A percentile compares a stretch with the other conserved stretches of the same genome.
Evolutionary conservation across 2,888 invertebrate genomes (phyloP).

Genomic region (Crepidodera aurea): DNA sequence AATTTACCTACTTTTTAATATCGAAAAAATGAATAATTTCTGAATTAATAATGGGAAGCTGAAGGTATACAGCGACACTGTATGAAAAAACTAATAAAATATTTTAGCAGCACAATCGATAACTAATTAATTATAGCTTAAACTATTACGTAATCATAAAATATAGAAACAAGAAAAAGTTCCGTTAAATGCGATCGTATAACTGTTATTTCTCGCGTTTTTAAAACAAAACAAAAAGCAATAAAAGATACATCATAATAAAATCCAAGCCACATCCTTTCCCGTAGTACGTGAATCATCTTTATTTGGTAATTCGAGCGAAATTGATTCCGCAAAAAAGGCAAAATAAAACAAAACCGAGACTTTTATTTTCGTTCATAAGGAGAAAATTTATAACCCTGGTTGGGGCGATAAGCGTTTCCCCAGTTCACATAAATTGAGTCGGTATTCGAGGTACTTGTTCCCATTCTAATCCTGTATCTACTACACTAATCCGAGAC

Average conservation of each 20-base stretch:
- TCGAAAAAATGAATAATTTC: too few relatives aligned
- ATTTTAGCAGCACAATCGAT: too few relatives aligned
- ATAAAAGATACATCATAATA: constrained; percentile 13
- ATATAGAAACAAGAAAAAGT: too few relatives aligned
- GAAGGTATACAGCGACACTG: too few relatives aligned
- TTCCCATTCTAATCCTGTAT: constrained; percentile 41
- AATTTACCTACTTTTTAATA: too few relatives aligned
- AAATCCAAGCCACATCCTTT: constrained; percentile 13
- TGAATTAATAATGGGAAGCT: too few relatives aligned
- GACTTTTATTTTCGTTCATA: constrained; percentile 31
- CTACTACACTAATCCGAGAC: constrained; percentile 41
- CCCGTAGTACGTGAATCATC: constrained; percentile 11
- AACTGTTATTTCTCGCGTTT: background rate
- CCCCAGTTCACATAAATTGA: constrained; percentile 40
- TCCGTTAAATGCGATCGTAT: background rate
- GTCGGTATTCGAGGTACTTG: constrained; percentile 32
- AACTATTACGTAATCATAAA: too few relatives aligned
- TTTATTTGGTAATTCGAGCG: constrained; percentile 23
- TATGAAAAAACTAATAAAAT: too few relatives aligned
- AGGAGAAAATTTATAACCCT: constrained; percentile 30
- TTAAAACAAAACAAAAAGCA: constrained; percentile 5
- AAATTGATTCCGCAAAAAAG: constrained; percentile 26
- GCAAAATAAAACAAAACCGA: constrained; percentile 21
- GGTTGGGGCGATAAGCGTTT: constrained; percentile 30
- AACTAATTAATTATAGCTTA: too few relatives aligned